Percentiles rank a stretch among this genome's conserved stretches.
phyloP scores from a whole-genome alignment of 2,888 invertebrate genomes.

The Nomada ferruginata region DNA sequence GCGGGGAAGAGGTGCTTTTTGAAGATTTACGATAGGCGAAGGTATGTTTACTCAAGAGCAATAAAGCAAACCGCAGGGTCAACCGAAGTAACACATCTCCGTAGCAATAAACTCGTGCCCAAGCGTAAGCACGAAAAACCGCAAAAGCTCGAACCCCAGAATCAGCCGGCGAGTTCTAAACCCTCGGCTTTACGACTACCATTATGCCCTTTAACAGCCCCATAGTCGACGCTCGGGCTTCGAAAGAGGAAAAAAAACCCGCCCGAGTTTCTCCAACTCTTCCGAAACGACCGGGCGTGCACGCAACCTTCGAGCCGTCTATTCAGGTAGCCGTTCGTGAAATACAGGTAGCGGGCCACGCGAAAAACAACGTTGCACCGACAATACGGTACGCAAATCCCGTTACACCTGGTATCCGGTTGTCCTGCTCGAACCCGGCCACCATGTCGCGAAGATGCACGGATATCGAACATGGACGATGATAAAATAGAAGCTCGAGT shows the following conservation, averaged over 20 bases:
- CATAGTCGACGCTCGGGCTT: neutral
- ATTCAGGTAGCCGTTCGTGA: conserved; percentile 20
- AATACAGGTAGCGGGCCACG: conserved; percentile 26
- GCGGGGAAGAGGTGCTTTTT: no score
- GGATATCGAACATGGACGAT: conserved; percentile 8
- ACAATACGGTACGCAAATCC: conserved; percentile 51
- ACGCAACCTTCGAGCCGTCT: neutral
- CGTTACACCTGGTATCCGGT: conserved; percentile 37
- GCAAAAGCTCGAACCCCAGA: neutral
- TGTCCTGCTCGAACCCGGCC: neutral
- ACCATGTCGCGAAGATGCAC: conserved; percentile 15
- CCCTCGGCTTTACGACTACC: conserved; percentile 6
- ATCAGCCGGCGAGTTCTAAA: neutral
- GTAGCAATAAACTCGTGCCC: neutral
- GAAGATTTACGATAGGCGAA: no score
- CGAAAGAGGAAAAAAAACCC: neutral
- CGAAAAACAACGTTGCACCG: neutral
- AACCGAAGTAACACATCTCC: neutral
- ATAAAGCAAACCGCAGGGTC: neutral
- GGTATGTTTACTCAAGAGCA: neutral
- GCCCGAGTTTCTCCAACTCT: neutral
- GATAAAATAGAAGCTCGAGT: conserved; percentile 33
- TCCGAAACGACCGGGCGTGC: no score
- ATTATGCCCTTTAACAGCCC: neutral
- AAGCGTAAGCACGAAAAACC: neutral